Conservation (phyloP, 2,797 vertebrate genomes). For the Lepilemur septentrionalis region DNA sequence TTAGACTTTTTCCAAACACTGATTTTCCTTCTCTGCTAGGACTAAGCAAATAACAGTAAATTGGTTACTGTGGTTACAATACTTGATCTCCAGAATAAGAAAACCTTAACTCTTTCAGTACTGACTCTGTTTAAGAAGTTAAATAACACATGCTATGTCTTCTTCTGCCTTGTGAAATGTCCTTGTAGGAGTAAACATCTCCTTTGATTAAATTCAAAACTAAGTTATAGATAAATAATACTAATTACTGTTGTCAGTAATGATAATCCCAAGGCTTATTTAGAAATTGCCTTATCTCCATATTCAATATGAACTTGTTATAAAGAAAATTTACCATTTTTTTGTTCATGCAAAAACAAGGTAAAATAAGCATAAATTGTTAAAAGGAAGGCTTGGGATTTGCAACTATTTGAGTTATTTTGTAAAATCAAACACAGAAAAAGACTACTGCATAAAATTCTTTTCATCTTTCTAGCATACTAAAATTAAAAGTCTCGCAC, state of each 20-base stretch:
- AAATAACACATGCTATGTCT: background rate
- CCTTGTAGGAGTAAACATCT: slow-evolving; percentile 1
- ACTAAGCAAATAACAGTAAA: slow-evolving; percentile 80
- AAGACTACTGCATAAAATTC: background rate
- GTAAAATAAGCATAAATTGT: background rate
- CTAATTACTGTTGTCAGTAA: background rate
- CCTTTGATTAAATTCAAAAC: slow-evolving; percentile 12
- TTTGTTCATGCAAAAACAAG: slow-evolving; percentile 28
- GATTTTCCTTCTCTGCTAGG: slow-evolving; percentile 74
- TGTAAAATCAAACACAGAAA: slow-evolving; percentile 11
- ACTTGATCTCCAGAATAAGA: slow-evolving; percentile 61
- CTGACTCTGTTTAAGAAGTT: slow-evolving; percentile 46
- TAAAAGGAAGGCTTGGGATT: background rate
- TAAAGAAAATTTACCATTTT: slow-evolving; percentile 20
- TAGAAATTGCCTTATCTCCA: background rate
- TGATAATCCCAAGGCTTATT: background rate
- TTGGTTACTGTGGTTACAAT: slow-evolving; percentile 83
- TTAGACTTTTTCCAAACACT: slow-evolving; percentile 73
- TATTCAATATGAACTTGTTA: background rate
- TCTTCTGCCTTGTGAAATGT: slow-evolving; percentile 16
- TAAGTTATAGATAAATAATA: background rate
- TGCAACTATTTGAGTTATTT: background rate
- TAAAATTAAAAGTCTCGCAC: slow-evolving; percentile 28
- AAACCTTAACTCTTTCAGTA: slow-evolving; percentile 75
- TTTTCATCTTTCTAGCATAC: background rate